Conservation (phyloP, 2,888 invertebrate species). For the Phalera bucephala region DNA sequence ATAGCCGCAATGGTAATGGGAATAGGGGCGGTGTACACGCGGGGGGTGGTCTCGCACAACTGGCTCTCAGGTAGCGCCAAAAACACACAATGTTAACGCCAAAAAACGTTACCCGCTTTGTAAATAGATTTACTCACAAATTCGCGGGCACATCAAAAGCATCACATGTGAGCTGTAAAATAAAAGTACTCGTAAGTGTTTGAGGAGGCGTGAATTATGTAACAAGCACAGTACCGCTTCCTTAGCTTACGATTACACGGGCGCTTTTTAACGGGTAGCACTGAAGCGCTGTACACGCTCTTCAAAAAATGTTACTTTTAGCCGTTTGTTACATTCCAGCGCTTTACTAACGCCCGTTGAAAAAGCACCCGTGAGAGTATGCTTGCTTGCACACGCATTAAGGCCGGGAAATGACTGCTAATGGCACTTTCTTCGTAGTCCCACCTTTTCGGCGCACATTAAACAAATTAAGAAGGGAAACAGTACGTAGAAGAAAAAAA, state of each 20-base stretch:
- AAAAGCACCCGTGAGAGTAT: too few relatives aligned
- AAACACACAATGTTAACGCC: conserved; percentile 23
- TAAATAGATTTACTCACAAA: conserved; percentile 46
- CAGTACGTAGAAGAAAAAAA: not conserved
- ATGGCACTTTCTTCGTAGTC: conserved; percentile 37
- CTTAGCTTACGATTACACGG: too few relatives aligned
- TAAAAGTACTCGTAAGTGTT: conserved; percentile 45
- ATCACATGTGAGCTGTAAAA: conserved; percentile 43
- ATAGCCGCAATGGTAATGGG: too few relatives aligned
- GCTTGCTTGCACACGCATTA: conserved; percentile 30
- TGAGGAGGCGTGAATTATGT: conserved; percentile 51
- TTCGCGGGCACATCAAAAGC: conserved; percentile 44
- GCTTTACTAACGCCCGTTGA: too few relatives aligned
- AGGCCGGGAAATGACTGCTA: conserved; percentile 40
- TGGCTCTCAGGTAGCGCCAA: conserved; percentile 10
- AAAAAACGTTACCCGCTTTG: conserved; percentile 29
- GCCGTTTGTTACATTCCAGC: too few relatives aligned
- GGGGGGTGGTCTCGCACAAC: not conserved
- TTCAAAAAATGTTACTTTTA: too few relatives aligned
- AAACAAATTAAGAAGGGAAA: conserved; percentile 28
- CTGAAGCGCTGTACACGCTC: too few relatives aligned
- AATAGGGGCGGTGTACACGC: too few relatives aligned
- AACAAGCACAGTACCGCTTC: conserved; percentile 32
- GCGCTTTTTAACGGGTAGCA: too few relatives aligned
- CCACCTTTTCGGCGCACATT: conserved; percentile 35